A percentile compares a stretch with the other conserved stretches of the same genome.
Conservation (phyloP, 1,140 invertebrate genomes). For the Drosophila yakuba region DNA sequence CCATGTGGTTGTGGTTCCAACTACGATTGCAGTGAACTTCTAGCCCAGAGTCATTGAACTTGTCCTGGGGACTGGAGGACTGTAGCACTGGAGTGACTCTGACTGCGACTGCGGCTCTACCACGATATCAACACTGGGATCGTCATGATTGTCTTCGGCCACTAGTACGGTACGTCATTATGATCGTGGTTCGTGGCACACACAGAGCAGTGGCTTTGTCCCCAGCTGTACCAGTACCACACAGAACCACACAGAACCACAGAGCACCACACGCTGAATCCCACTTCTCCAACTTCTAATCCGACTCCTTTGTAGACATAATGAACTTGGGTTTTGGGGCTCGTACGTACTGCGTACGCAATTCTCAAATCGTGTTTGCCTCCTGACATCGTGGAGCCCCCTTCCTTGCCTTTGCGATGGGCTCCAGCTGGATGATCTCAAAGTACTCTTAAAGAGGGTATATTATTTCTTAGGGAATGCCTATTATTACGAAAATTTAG, state of each 20-base stretch:
- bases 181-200: slow-evolving; percentile 53
- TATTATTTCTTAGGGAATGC: neutral
- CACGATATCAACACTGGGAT: slow-evolving; percentile 74
- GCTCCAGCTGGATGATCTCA: slow-evolving; percentile 6
- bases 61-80: slow-evolving; percentile 60
- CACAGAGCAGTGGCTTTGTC: slow-evolving; percentile 75
- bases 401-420: slow-evolving; percentile 14
- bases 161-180: slow-evolving; percentile 33
- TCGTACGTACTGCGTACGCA: slow-evolving; percentile 58
- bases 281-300: slow-evolving; percentile 16
- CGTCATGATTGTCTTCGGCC: slow-evolving; percentile 61
- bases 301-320: slow-evolving; percentile 73
- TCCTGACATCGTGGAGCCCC: slow-evolving; percentile 49
- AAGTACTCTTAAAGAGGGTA: neutral
- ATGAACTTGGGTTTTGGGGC: slow-evolving; percentile 71
- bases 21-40: slow-evolving; percentile 79
- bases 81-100: slow-evolving; percentile 21
- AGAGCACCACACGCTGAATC: slow-evolving; percentile 10
- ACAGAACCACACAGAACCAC: slow-evolving; percentile 38
- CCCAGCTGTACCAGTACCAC: slow-evolving; percentile 54
- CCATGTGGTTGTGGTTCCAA: slow-evolving; percentile 59
- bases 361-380: slow-evolving; percentile 81
- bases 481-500: no score
- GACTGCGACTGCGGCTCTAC: slow-evolving; percentile 36
- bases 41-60: slow-evolving; percentile 78